phyloP scores from a whole-genome alignment of 30 jellyfish, hydroid and myxozoan species.

The Morbakka virulenta region DNA sequence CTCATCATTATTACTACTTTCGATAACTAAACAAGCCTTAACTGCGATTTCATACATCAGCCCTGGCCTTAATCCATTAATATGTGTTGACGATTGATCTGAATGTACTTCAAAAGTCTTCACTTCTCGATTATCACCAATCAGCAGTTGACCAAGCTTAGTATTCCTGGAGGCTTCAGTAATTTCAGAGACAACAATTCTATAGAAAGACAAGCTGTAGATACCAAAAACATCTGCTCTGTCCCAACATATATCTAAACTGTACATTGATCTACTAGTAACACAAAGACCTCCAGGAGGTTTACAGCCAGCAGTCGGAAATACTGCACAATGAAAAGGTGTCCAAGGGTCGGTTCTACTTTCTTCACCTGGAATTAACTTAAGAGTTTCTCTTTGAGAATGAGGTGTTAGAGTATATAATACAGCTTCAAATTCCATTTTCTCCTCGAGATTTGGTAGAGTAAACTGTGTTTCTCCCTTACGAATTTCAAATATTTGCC shows the following conservation, averaged over 20 bases:
- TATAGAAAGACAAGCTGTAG: not conserved
- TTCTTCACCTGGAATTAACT: not conserved
- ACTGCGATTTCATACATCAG: slow-evolving; percentile 5
- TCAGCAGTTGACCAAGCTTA: not conserved
- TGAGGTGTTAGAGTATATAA: not conserved
- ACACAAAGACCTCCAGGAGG: not conserved
- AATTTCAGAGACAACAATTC: not conserved
- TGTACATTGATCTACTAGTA: not conserved
- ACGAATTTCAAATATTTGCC: not conserved
- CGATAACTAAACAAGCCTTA: slow-evolving; percentile 41
- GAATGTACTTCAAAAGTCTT: slow-evolving; percentile 8
- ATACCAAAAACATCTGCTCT: not conserved
- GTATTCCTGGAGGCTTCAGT: not conserved
- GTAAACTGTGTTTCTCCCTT: not conserved
- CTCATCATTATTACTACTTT: not conserved
- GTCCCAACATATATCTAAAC: not conserved
- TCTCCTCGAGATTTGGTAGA: not conserved
- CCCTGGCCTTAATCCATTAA: slow-evolving; percentile 34
- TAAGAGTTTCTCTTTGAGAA: not conserved
- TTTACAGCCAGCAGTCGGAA: not conserved
- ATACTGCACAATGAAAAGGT: not conserved
- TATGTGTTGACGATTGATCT: slow-evolving; percentile 5
- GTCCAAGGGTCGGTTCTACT: not conserved
- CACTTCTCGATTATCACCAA: not conserved
- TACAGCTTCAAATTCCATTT: not conserved